Percentiles rank a stretch among this genome's conserved stretches.
Evolutionary conservation across 2,113 vertebrate genomes (phyloP).

Genomic region (Zapornia atra): DNA sequence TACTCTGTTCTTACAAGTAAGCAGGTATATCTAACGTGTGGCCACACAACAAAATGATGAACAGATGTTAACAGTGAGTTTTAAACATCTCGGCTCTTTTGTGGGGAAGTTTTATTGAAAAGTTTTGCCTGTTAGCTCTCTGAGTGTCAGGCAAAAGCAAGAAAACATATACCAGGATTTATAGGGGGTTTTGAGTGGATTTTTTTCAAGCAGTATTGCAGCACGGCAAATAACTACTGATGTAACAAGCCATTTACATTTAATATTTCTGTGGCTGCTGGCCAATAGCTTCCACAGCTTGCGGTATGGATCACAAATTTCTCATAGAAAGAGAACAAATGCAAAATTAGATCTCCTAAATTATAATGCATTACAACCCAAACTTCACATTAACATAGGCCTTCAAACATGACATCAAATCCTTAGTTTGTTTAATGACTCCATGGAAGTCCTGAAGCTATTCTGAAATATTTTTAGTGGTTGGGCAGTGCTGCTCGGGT

Average conservation of each 20-base stretch:
- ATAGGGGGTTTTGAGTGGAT: conserved; percentile 48
- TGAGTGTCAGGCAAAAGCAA: conserved; percentile 46
- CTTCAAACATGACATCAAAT: conserved; percentile 16
- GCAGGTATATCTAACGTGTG: conserved; percentile 73
- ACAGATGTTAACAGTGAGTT: conserved; percentile 80
- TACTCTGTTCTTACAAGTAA: conserved; percentile 61
- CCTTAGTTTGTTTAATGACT: conserved; percentile 17
- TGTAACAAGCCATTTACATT: conserved; percentile 26
- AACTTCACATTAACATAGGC: background rate
- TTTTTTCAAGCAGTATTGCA: conserved; percentile 18
- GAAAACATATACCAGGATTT: conserved; percentile 33
- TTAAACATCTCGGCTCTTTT: conserved; percentile 73
- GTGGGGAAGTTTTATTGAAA: conserved; percentile 72
- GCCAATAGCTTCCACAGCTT: conserved; percentile 9
- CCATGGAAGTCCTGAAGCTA: background rate
- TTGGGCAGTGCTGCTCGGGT: background rate
- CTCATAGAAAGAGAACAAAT: conserved; percentile 12
- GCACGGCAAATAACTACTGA: conserved; percentile 6
- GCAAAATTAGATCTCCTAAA: conserved; percentile 26
- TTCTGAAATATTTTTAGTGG: background rate
- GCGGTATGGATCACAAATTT: background rate
- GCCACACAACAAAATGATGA: conserved; percentile 72
- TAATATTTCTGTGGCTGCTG: conserved; percentile 35
- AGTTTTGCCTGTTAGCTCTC: conserved; percentile 75
- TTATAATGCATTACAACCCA: background rate